A percentile compares a stretch with the other conserved stretches of the same genome.
Conservation (phyloP, 2,113 vertebrate genomes). For the Heliornis fulica region DNA sequence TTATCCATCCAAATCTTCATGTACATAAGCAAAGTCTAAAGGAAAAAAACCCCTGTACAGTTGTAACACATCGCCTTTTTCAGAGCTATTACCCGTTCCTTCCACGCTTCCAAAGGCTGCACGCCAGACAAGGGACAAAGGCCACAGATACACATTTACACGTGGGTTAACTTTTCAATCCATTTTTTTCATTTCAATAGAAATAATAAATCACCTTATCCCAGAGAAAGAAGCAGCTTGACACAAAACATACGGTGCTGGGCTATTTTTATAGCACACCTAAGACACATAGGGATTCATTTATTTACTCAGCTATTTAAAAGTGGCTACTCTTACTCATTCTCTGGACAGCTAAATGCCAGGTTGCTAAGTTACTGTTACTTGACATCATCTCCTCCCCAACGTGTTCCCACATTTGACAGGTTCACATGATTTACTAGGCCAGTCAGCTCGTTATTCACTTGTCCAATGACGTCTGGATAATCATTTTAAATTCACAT, state of each 20-base stretch:
- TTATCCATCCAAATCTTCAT: conserved; percentile 11
- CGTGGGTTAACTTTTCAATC: conserved; percentile 66
- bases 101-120: background rate
- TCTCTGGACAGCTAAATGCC: conserved; percentile 74
- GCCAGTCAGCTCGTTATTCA: conserved; percentile 76
- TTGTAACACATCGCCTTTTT: background rate
- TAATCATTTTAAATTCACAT: conserved; percentile 80
- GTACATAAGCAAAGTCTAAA: background rate
- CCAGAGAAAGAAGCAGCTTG: conserved; percentile 58
- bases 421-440: conserved; percentile 80
- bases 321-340: conserved; percentile 69
- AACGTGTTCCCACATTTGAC: conserved; percentile 78
- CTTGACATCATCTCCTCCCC: conserved; percentile 85
- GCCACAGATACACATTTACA: conserved; percentile 61
- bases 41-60: background rate
- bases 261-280: conserved; percentile 70
- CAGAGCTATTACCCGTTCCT: background rate
- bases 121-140: conserved; percentile 20
- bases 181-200: conserved; percentile 64
- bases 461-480: conserved; percentile 74
- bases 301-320: conserved; percentile 77
- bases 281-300: conserved; percentile 67
- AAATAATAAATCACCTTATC: conserved; percentile 74
- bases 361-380: conserved; percentile 83
- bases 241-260: conserved; percentile 64